Conservation (phyloP, 2,888 invertebrate genomes). For the Melanargia galathea region DNA sequence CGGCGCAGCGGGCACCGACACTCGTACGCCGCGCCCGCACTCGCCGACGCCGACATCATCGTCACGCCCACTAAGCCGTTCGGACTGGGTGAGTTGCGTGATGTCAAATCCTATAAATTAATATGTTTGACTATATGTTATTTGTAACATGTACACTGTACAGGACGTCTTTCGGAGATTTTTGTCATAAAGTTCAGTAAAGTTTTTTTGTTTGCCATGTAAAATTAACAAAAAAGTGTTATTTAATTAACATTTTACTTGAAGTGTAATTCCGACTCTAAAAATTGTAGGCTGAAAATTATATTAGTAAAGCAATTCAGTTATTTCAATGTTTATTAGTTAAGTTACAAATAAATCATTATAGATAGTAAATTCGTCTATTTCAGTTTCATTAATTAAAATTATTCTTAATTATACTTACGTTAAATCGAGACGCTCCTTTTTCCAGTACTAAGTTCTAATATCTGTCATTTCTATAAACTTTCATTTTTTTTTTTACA, state of each 20-base stretch:
- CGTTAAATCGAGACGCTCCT: constrained; percentile 48
- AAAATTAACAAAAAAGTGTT: background rate
- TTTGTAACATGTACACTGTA: background rate
- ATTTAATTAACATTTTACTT: background rate
- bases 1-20: constrained; percentile 74
- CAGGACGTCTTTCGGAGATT: too few species aligned
- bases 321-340: too few species aligned
- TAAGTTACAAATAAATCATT: background rate
- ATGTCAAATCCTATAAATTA: background rate
- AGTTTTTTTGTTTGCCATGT: background rate
- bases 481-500: constrained; percentile 26
- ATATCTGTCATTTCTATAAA: constrained; percentile 42
- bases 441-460: constrained; percentile 53
- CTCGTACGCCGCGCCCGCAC: constrained; percentile 81
- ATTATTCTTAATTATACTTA: constrained; percentile 34
- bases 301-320: background rate
- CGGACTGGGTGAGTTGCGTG: constrained; percentile 88
- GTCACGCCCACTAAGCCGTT: constrained; percentile 88
- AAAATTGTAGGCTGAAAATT: background rate
- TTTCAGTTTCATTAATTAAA: constrained; percentile 46
- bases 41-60: constrained; percentile 75
- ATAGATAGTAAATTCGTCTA: background rate
- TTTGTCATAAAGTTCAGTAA: background rate
- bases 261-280: background rate
- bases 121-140: too few species aligned